Conservation (phyloP, 1,140 invertebrate genomes). For the Cydia fagiglandana region DNA sequence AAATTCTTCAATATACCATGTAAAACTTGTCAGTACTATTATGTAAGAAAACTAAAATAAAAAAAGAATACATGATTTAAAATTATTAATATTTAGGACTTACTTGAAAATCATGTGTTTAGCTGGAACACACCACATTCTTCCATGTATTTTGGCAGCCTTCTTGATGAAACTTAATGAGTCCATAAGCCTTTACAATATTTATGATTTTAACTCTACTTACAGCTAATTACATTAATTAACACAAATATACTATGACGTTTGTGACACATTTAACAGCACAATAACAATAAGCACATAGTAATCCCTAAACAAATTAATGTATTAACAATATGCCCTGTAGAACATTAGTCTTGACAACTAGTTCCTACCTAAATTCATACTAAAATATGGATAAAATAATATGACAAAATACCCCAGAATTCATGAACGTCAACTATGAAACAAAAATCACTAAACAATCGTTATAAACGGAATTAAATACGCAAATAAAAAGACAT, state of each 20-base stretch:
- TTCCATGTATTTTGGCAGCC: not conserved
- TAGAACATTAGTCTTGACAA: conserved; percentile 6
- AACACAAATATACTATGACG: not conserved
- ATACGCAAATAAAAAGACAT: conserved; percentile 36
- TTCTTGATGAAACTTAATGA: conserved; percentile 3
- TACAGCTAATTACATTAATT: not conserved
- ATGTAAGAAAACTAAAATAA: not conserved
- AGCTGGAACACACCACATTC: not conserved
- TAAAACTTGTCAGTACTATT: not conserved
- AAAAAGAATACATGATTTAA: not conserved
- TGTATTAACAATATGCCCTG: not conserved
- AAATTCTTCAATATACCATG: too few species aligned
- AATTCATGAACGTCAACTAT: not conserved
- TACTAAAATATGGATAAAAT: not conserved
- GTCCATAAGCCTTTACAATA: conserved; percentile 4
- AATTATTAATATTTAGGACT: not conserved
- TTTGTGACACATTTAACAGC: not conserved
- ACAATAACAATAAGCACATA: not conserved
- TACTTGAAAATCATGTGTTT: not conserved
- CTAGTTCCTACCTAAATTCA: not conserved
- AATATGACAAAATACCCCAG: not conserved
- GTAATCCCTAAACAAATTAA: conserved; percentile 10
- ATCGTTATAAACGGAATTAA: not conserved
- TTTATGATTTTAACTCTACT: conserved; percentile 4
- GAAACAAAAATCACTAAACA: not conserved